Evolutionary conservation across 1,140 invertebrate species (phyloP), one percentile per base, ranked within the genome.

Genomic region (Diorhabda carinulata): DNA sequence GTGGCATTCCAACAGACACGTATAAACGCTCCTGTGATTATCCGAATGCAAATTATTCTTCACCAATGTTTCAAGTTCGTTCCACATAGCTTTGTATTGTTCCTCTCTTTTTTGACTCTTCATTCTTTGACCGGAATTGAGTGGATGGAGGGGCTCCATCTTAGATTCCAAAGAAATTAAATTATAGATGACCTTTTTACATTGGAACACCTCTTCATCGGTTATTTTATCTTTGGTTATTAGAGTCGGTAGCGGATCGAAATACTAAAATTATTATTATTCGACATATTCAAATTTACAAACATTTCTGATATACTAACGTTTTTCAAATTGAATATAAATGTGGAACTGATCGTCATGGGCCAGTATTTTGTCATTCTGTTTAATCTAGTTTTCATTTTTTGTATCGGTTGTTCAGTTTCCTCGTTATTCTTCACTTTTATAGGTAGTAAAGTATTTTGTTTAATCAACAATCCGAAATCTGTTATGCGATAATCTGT

Each of bases 361-460:
- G 97, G 96, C 93, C 95, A 98, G 81, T 95, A 96, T 61, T 91
- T 89, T 0, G 95, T 96, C 69, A 92, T 86, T 43, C 93, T 84
- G 60, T 91, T 88, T 1, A 98, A 76, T 61, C 89, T 84, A 3
- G 87, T 82, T 70, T 90, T 86, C 66, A 93, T 89, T 79, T 87
- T 86, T 10, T 84, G 82, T 56, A 88, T 77, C 81, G 65, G 80
- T 83, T 47, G 86, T 47, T 81, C 80, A 57, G 78, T 77, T 4
- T 78, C 78, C 40, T 70, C 77, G 3, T 78, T 64, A 61, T 80
- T 69, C 78, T 72, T 85, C 62, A 72, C 70, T 78, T 87, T 88
- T 0, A 89, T 72, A 0, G 95, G 94, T 4, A 89, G 84, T 69
- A 98, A 78, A 66, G 89, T 87, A 78, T 96, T 95, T 73, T 91